These are phyloP conservation scores for Gandaritis pyraliata DNA, from an alignment of 2,888 invertebrate genomes.

Conservation along the genomic window DNA sequence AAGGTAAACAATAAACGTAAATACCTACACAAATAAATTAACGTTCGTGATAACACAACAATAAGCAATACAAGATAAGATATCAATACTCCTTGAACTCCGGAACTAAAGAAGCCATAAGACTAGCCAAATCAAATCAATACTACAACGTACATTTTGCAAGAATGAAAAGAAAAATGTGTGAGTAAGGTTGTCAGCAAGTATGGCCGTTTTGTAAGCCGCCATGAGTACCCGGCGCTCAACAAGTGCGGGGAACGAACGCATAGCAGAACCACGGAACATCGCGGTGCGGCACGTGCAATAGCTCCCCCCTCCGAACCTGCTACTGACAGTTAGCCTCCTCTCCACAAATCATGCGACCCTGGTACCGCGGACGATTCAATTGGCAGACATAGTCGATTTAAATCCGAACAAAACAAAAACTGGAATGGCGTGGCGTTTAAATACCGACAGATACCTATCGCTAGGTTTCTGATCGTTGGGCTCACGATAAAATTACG, in stretches of 20 bases:
- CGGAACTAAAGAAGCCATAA: slow-evolving; percentile 25
- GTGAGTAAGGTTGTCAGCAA: slow-evolving; percentile 43
- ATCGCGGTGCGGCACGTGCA: slow-evolving; percentile 67
- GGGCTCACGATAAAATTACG: neutral
- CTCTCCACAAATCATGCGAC: slow-evolving; percentile 60
- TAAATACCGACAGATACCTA: slow-evolving; percentile 18
- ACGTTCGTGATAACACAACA: neutral
- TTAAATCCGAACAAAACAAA: slow-evolving; percentile 55
- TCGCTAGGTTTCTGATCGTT: slow-evolving; percentile 6
- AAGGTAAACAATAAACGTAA: slow-evolving; percentile 2
- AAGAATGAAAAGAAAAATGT: slow-evolving; percentile 56
- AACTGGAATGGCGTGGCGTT: slow-evolving; percentile 18
- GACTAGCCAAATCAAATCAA: slow-evolving; percentile 48
- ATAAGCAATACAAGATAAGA: neutral
- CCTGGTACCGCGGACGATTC: slow-evolving; percentile 71
- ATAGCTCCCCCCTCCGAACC: slow-evolving; percentile 49
- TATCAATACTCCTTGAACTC: slow-evolving; percentile 11
- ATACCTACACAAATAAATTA: neutral
- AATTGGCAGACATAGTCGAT: slow-evolving; percentile 81
- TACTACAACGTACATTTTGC: slow-evolving; percentile 49
- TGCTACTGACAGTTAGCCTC: slow-evolving; percentile 56
- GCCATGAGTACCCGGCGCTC: slow-evolving; percentile 57
- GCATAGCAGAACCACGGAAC: slow-evolving; percentile 64
- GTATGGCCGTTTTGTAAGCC: slow-evolving; percentile 42
- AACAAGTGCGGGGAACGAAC: slow-evolving; percentile 77